Evolutionary conservation across 1,140 invertebrate species (phyloP).

Genomic region (Meteorus sp.): DNA sequence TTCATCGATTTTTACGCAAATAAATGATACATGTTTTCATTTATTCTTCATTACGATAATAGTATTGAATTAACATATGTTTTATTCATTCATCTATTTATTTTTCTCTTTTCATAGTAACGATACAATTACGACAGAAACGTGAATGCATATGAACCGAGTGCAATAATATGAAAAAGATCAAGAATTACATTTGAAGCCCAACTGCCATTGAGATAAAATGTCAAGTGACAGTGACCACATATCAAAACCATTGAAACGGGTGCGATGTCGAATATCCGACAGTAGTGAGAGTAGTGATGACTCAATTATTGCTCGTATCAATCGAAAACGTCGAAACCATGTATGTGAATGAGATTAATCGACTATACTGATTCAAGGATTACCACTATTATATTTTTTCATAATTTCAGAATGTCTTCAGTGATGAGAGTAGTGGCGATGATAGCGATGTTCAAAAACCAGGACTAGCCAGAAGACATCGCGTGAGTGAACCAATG

Average conservation of each 20-base stretch:
- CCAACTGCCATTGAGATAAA: constrained; percentile 24
- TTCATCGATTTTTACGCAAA: not conserved
- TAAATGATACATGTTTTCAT: not conserved
- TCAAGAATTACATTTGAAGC: not conserved
- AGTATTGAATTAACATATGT: not conserved
- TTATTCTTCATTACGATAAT: no score
- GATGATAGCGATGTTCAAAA: constrained; percentile 48
- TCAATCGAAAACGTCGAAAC: constrained; percentile 38
- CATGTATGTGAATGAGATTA: constrained; percentile 35
- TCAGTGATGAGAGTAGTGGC: constrained; percentile 47
- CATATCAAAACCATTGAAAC: constrained; percentile 33
- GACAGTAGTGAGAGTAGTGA: constrained; percentile 49
- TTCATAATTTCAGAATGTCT: constrained; percentile 38
- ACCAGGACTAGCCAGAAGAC: not conserved
- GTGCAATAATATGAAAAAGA: not conserved
- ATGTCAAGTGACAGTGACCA: constrained; percentile 51
- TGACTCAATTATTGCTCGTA: constrained; percentile 41
- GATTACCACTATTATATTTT: constrained; percentile 5
- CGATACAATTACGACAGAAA: no score
- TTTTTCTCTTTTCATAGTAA: constrained; percentile 22
- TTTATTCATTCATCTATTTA: not conserved
- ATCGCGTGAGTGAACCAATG: not conserved
- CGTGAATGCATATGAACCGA: no score
- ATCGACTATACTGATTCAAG: not conserved
- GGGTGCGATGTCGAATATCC: constrained; percentile 36